These are phyloP conservation scores for Macrosiphum euphorbiae DNA, from an alignment of 2,888 invertebrate genomes.

Conservation along the genomic window DNA sequence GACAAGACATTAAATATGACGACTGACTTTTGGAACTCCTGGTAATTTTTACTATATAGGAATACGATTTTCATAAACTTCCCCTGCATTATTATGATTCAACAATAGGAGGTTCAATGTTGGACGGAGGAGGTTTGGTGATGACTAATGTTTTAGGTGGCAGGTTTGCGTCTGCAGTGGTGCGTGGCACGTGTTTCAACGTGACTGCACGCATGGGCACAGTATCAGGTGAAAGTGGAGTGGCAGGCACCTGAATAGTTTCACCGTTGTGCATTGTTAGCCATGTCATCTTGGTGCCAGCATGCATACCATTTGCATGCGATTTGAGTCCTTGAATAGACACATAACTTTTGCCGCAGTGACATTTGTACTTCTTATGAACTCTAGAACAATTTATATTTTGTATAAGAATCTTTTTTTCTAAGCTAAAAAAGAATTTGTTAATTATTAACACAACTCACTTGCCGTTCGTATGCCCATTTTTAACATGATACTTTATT, in stretches of 20 bases:
- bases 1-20: constrained; percentile 60
- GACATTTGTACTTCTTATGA: constrained; percentile 85
- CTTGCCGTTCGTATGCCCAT: constrained; percentile 88
- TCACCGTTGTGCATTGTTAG: constrained; percentile 67
- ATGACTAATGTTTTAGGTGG: constrained; percentile 69
- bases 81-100: constrained; percentile 44
- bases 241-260: constrained; percentile 68
- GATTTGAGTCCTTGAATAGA: constrained; percentile 83
- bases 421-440: not conserved
- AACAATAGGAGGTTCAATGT: constrained; percentile 51
- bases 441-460: constrained; percentile 71
- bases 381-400: constrained; percentile 73
- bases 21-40: constrained; percentile 59
- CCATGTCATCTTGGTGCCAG: constrained; percentile 69
- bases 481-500: constrained; percentile 89
- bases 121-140: constrained; percentile 64
- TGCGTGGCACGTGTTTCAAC: constrained; percentile 67
- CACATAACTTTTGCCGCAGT: constrained; percentile 89
- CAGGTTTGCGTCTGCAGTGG: constrained; percentile 68
- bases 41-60: constrained; percentile 60
- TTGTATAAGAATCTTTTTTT: not conserved
- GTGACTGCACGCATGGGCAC: constrained; percentile 68
- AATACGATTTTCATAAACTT: constrained; percentile 51
- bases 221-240: constrained; percentile 67
- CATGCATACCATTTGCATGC: constrained; percentile 75